Evolutionary conservation across 2,113 vertebrate species (phyloP).

Genomic region (Vidua macroura): DNA sequence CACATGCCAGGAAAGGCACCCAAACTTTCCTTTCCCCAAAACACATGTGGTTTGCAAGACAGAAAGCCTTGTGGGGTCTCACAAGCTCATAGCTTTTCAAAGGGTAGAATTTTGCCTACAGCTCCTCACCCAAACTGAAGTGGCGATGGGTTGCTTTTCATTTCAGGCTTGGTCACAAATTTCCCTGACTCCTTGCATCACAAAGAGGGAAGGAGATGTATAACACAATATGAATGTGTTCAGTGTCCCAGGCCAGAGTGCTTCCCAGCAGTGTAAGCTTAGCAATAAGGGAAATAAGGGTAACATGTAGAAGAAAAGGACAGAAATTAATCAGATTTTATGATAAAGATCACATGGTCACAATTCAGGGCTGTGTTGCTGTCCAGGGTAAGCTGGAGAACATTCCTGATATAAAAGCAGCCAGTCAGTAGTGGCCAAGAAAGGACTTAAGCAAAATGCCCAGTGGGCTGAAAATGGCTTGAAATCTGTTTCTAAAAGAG

Average conservation of each 20-base stretch:
- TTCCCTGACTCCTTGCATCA: not conserved
- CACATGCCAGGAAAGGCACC: not conserved
- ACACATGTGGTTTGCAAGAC: not conserved
- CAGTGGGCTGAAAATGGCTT: not conserved
- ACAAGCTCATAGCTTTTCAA: not conserved
- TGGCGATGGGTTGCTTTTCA: not conserved
- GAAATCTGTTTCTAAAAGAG: not conserved
- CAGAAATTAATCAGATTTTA: constrained; percentile 4
- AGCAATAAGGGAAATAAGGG: not conserved
- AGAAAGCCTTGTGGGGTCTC: not conserved
- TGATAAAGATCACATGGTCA: not conserved
- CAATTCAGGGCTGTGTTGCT: not conserved
- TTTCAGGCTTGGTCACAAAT: not conserved
- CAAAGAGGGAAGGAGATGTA: not conserved
- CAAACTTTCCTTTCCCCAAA: not conserved
- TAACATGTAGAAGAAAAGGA: not conserved
- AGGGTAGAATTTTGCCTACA: not conserved
- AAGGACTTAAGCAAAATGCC: not conserved
- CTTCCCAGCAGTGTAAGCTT: not conserved
- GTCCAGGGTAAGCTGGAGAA: not conserved
- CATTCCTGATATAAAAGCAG: not conserved
- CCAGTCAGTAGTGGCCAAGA: not conserved
- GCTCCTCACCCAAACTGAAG: not conserved
- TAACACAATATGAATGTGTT: not conserved
- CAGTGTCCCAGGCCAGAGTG: not conserved